Conservation (phyloP, 53 echinoderm and acorn worm species). For the Luidia sarsii region DNA sequence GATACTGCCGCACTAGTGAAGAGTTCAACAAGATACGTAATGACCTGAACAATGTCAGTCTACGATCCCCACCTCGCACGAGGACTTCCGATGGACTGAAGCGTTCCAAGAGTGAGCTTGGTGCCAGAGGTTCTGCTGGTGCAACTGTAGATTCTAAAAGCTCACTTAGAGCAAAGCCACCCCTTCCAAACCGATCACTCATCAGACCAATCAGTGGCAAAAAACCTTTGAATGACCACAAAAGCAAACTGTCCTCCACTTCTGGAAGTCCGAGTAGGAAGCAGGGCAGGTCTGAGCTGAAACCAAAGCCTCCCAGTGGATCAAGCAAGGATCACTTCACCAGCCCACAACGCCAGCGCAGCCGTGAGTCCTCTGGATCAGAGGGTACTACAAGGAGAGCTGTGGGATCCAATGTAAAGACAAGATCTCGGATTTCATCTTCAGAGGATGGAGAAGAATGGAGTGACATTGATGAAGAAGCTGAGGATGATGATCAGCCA, state of each 20-base stretch:
- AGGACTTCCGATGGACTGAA: not conserved
- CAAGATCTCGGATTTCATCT: conserved; percentile 20
- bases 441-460: conserved; percentile 84
- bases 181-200: conserved; percentile 14
- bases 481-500: conserved; percentile 72
- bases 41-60: conserved; percentile 19
- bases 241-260: not conserved
- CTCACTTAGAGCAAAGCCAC: conserved; percentile 35
- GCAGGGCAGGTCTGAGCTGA: conserved; percentile 29
- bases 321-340: not conserved
- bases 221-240: conserved; percentile 33
- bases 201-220: conserved; percentile 40
- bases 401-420: conserved; percentile 21
- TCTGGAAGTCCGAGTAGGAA: conserved; percentile 1
- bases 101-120: conserved; percentile 26
- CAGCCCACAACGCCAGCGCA: conserved; percentile 24
- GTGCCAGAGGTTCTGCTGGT: not conserved
- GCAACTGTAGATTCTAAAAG: not conserved
- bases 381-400: not conserved
- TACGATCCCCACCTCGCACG: conserved; percentile 37
- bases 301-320: conserved; percentile 10
- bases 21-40: conserved; percentile 56
- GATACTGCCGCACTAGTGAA: conserved; percentile 38
- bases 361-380: conserved; percentile 31
- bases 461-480: conserved; percentile 92